Evolutionary conservation across 2,113 vertebrate species (phyloP).

Genomic region (Galeopterus variegatus): DNA sequence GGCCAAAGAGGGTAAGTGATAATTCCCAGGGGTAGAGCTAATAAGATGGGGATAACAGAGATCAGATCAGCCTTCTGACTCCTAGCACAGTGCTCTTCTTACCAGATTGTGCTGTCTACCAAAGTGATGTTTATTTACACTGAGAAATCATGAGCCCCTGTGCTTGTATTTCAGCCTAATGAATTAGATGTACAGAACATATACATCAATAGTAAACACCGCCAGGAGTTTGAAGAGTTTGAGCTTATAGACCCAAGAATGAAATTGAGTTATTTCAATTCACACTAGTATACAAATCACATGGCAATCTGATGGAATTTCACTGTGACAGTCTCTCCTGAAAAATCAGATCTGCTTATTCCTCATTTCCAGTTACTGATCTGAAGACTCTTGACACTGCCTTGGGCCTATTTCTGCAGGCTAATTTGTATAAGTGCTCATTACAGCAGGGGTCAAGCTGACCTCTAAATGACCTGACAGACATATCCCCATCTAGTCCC

Average conservation of each 20-base stretch:
- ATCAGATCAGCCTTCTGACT: neutral
- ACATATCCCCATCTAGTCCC: neutral
- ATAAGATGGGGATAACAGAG: neutral
- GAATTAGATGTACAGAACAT: conserved; percentile 35
- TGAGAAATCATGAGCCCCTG: conserved; percentile 4
- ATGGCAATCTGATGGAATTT: neutral
- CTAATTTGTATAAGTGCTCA: conserved; percentile 58
- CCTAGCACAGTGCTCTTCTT: neutral
- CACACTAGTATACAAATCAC: neutral
- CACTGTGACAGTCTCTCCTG: neutral
- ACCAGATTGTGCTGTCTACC: neutral
- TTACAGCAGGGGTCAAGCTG: conserved; percentile 35
- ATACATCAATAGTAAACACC: conserved; percentile 38
- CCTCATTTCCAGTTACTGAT: neutral
- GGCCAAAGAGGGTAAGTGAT: neutral
- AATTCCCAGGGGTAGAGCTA: neutral
- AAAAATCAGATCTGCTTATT: neutral
- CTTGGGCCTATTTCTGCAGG: conserved; percentile 10
- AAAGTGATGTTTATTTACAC: neutral
- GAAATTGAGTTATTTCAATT: conserved; percentile 64
- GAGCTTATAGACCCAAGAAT: neutral
- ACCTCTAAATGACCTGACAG: conserved; percentile 49
- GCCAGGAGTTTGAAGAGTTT: conserved; percentile 59
- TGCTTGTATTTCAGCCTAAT: conserved; percentile 32
- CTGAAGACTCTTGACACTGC: conserved; percentile 32